Evolutionary conservation across 2,888 invertebrate species (phyloP), one percentile per base, ranked within the genome.

Genomic region (Crioceris asparagi): DNA sequence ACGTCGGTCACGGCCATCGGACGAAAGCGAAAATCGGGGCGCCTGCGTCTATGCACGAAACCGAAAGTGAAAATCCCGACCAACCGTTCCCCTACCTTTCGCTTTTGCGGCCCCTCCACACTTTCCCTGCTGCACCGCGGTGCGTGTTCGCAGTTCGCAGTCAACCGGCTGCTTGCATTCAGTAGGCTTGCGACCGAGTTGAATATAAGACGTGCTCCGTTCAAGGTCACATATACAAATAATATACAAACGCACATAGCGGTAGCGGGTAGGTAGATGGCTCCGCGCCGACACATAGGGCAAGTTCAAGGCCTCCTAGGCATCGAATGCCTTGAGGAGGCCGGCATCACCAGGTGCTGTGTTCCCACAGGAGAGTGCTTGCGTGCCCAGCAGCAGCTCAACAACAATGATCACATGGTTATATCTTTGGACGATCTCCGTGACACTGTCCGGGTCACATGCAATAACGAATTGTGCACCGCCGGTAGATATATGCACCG

Each of bases 401-500:
- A 64, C 48, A 64, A 65, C 49, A 64, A 65, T 51, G 67, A 69
- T 48, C 67, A 63, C 45, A 67, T 68, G 57, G 60, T 73, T 29
- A 77, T 81, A 39, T 69, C 74, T 40, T 56, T 74, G 46, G 81
- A 82, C 56, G 79, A 83, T 46, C 70, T 82, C 35, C 73, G 82
- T 48, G 88, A 90, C 54, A 81, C 83, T 30, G 79, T 92, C 50
- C 83, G 84, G 62, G 88, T 96, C 41, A 75, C 83, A 49, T 96
- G 96, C 75, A 94, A 91, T 72, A 94, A 94, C 69, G 92, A 92
- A 60, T 77, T 79, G 58, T 96, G 96, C 69, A 71, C 74, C 45
- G 75, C 77, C 56, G 91, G 93, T 45, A 80, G 83, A 43, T 92
- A 83, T 62, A 94, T 96, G 94, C 96, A 96, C 72, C 79, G 83